A percentile compares a stretch with the other conserved stretches of the same genome.
phyloP scores from a whole-genome alignment of 2,888 invertebrate species.

The Cheilosia variabilis region DNA sequence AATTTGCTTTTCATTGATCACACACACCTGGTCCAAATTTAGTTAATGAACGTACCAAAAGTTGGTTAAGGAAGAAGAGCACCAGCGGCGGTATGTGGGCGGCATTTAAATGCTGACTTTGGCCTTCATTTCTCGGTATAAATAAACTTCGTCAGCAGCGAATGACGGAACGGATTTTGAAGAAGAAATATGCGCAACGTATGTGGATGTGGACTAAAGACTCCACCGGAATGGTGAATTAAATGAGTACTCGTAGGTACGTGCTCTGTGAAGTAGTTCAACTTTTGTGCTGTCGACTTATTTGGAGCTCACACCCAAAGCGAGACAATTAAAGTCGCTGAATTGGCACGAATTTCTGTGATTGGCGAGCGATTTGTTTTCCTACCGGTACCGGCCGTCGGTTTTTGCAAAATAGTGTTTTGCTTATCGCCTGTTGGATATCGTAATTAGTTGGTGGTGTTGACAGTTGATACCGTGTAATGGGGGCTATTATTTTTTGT shows the following conservation, averaged over 20 bases:
- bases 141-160: conserved; percentile 7
- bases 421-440: conserved; percentile 21
- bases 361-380: conserved; percentile 52
- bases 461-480: conserved; percentile 16
- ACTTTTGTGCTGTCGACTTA: conserved; percentile 29
- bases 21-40: conserved; percentile 63
- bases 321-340: conserved; percentile 68
- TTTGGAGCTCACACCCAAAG: conserved; percentile 42
- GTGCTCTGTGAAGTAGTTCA: conserved; percentile 64
- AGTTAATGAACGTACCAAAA: conserved; percentile 69
- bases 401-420: conserved; percentile 12
- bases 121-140: conserved; percentile 59
- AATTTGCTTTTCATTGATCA: conserved; percentile 11
- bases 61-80: conserved; percentile 31
- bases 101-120: conserved; percentile 35
- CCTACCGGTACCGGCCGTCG: conserved; percentile 6
- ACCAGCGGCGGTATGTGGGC: conserved; percentile 30
- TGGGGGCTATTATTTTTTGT: conserved; percentile 14
- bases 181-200: conserved; percentile 31
- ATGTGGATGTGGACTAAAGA: conserved; percentile 32
- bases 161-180: conserved; percentile 21
- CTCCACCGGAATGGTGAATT: conserved; percentile 41
- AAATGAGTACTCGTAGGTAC: conserved; percentile 39
- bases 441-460: conserved; percentile 57
- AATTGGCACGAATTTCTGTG: conserved; percentile 58